A percentile compares a stretch with the other conserved stretches of the same genome.
Evolutionary conservation across 2,113 vertebrate species (phyloP).

Genomic region (Larimichthys polyactis): DNA sequence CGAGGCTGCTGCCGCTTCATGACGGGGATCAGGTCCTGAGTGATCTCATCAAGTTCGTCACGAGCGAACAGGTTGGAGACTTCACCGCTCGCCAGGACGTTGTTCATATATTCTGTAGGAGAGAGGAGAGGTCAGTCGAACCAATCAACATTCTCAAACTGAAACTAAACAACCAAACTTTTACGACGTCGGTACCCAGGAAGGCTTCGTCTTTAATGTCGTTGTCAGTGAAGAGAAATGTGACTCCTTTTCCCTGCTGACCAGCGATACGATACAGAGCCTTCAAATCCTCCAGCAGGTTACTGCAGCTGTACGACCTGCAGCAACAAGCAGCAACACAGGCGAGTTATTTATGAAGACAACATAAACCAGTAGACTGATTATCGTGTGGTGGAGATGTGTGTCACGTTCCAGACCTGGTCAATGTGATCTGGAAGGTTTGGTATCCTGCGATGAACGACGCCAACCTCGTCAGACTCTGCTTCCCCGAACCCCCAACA

Average conservation of each 20-base stretch:
- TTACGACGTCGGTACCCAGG: constrained; percentile 64
- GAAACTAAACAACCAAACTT: not conserved
- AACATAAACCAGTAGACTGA: not conserved
- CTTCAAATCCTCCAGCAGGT: constrained; percentile 90
- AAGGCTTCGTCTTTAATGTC: constrained; percentile 91
- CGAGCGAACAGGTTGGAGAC: constrained; percentile 89
- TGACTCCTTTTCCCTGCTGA: constrained; percentile 85
- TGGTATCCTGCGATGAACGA: constrained; percentile 89
- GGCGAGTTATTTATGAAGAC: too few relatives aligned
- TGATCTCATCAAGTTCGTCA: constrained; percentile 89
- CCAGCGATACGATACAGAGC: constrained; percentile 86
- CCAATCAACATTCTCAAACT: not conserved
- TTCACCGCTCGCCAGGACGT: constrained; percentile 88
- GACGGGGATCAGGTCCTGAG: constrained; percentile 83
- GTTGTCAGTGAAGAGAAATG: constrained; percentile 89
- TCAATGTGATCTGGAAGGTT: constrained; percentile 89
- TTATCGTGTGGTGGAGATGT: not conserved
- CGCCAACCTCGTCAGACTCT: constrained; percentile 87
- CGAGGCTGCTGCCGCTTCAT: constrained; percentile 88
- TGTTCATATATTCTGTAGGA: constrained; percentile 88
- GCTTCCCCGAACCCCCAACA: constrained; percentile 90
- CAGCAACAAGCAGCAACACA: constrained; percentile 6
- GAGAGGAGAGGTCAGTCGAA: not conserved
- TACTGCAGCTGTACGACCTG: constrained; percentile 86
- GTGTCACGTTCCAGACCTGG: constrained; percentile 76